Base-by-base conservation (phyloP, 2,888 invertebrate genomes). In the Ferdinandea cuprea region DNA sequence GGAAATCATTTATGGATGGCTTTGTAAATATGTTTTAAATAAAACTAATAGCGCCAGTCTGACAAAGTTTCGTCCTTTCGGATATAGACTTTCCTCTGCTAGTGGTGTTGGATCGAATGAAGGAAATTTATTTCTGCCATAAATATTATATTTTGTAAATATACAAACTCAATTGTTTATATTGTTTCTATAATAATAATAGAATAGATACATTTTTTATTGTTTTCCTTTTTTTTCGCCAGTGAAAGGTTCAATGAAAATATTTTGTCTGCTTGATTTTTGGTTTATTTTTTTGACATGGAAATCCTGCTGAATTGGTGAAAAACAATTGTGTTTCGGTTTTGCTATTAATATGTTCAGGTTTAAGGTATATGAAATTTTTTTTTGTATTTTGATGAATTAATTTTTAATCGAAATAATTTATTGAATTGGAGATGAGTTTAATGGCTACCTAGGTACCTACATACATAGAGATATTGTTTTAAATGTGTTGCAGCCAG, bases 291-390 rank as follows among this genome's bases (percentile, higher is more conserved):
- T 37, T 63, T 6, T 48, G 35, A 9, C 11, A 9, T 8, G 17
- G 15, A 3, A 9, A 52, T 61, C 32, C 48, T 72, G 72, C 61
- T 72, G 72, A 63, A 63, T 52, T 61, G 15, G 52, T 44, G 35
- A n/a, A 52, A 59, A 72, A 42, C 32, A 44, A 54, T 54, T 63
- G 52, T 46, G 35, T 63, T 52, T 44, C 52, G 37, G 61, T 54
- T 63, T 63, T 35, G 54, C 56, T 46, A n/a, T 56, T 73, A 56
- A 73, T 73, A 65, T 65, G 63, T n/a, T n/a, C n/a, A n/a, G n/a
- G n/a, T n/a, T n/a, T n/a, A n/a, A n/a, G n/a, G n/a, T n/a, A n/a
- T n/a, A n/a, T n/a, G n/a, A 73, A 63, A 72, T 25, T 52, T 72
- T 61, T 3, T 11, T 13, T 35, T 32, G 9, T 54, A n/a, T n/a